phyloP scores from a whole-genome alignment of 2,888 invertebrate species.

The Macaria notata region DNA sequence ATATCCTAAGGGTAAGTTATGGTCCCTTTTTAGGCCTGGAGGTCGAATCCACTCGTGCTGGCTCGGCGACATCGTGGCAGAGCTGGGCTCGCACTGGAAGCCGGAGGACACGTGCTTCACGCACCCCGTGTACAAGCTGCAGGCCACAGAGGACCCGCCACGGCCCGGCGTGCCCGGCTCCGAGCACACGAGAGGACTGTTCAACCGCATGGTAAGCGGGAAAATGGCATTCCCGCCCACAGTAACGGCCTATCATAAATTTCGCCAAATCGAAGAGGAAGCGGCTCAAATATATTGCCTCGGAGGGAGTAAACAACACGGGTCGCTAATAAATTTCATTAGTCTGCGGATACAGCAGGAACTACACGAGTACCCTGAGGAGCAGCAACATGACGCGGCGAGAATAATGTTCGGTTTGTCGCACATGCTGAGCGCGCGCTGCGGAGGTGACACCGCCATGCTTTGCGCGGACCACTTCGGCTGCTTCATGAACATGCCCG shows the following conservation, averaged over 20 bases:
- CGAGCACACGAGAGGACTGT: slow-evolving; percentile 80
- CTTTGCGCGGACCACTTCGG: slow-evolving; percentile 65
- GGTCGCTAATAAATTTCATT: slow-evolving; percentile 85
- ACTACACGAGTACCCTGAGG: slow-evolving; percentile 84
- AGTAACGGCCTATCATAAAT: slow-evolving; percentile 84
- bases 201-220: slow-evolving; percentile 84
- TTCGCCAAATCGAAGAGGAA: slow-evolving; percentile 85
- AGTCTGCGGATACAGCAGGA: slow-evolving; percentile 86
- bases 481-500: slow-evolving; percentile 80
- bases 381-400: slow-evolving; percentile 85
- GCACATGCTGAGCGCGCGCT: slow-evolving; percentile 82
- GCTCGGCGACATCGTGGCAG: slow-evolving; percentile 89
- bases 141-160: slow-evolving; percentile 84
- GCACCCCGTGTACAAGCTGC: slow-evolving; percentile 84
- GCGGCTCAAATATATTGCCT: slow-evolving; percentile 84
- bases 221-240: slow-evolving; percentile 84
- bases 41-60: slow-evolving; percentile 89
- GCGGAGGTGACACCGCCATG: slow-evolving; percentile 84
- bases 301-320: slow-evolving; percentile 83
- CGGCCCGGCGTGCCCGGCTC: slow-evolving; percentile 77
- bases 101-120: slow-evolving; percentile 67
- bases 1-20: no score
- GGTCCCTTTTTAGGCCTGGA: slow-evolving; percentile 82
- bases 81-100: slow-evolving; percentile 88
- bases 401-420: slow-evolving; percentile 85